These are phyloP conservation scores for Lophura nycthemera DNA, from an alignment of 2,113 vertebrate species.

Conservation along the genomic window DNA sequence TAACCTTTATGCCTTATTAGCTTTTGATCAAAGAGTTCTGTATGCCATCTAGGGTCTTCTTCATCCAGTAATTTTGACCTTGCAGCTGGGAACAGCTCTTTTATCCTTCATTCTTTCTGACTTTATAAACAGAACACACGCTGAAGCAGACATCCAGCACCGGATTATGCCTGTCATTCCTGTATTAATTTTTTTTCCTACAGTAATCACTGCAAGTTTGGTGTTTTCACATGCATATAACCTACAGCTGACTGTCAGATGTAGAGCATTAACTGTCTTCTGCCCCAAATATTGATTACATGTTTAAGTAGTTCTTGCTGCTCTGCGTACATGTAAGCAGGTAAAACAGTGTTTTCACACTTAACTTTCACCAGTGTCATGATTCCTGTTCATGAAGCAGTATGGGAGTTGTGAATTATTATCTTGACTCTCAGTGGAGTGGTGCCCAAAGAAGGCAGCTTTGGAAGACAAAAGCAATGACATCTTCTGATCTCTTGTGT, in stretches of 20 bases:
- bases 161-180: fast-evolving
- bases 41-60: not conserved
- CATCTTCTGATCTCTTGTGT: not conserved
- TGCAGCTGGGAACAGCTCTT: not conserved
- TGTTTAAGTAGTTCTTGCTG: not conserved
- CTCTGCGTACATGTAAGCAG: not conserved
- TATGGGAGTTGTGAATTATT: not conserved
- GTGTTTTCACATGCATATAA: fast-evolving
- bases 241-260: not conserved
- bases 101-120: not conserved
- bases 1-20: not conserved
- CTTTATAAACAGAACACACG: not conserved
- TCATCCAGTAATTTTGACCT: not conserved
- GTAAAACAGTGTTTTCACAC: not conserved
- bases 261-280: not conserved
- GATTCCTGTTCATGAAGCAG: not conserved
- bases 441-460: not conserved
- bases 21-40: not conserved
- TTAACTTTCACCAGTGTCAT: not conserved
- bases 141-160: fast-evolving
- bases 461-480: not conserved
- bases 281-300: not conserved
- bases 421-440: not conserved
- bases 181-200: fast-evolving
- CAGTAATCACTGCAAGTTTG: not conserved